These are phyloP conservation scores for Melipona quadrifasciata DNA, from an alignment of 1,140 invertebrate genomes.

Conservation along the genomic window DNA sequence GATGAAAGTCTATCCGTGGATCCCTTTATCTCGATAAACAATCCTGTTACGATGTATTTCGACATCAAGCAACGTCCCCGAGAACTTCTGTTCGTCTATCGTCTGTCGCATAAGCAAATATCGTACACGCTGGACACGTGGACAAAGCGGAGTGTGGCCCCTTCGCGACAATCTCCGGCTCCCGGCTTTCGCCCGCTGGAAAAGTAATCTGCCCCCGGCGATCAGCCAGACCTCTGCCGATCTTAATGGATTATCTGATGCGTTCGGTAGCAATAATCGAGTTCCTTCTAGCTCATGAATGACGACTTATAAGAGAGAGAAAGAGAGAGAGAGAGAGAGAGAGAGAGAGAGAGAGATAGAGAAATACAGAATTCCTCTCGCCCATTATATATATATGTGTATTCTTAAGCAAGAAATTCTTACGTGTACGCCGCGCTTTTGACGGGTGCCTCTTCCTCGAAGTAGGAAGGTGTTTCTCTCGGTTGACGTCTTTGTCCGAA, in stretches of 20 bases:
- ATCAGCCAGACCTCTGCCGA: slow-evolving; percentile 56
- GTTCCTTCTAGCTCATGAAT: slow-evolving; percentile 25
- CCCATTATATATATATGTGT: too few relatives aligned
- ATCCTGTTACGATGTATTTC: not conserved
- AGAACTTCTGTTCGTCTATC: not conserved
- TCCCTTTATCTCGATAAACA: not conserved
- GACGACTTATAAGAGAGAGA: not conserved
- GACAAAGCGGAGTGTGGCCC: slow-evolving; percentile 30
- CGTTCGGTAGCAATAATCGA: slow-evolving; percentile 36
- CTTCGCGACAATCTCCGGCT: slow-evolving; percentile 34
- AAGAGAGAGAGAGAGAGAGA: too few relatives aligned
- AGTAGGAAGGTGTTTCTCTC: not conserved
- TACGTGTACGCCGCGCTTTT: too few relatives aligned
- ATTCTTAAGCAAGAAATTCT: too few relatives aligned
- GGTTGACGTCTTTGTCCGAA: slow-evolving; percentile 54
- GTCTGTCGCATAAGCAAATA: too few relatives aligned
- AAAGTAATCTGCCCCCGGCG: slow-evolving; percentile 53
- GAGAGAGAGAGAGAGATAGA: too few relatives aligned
- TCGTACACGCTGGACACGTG: slow-evolving; percentile 32
- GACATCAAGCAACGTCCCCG: not conserved
- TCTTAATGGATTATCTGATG: slow-evolving; percentile 55
- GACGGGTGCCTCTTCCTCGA: too few relatives aligned
- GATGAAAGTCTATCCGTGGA: not conserved
- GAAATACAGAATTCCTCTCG: too few relatives aligned
- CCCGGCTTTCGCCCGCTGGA: slow-evolving; percentile 36